phyloP scores from a whole-genome alignment of 2,797 vertebrate species.

The Tapirus indicus region DNA sequence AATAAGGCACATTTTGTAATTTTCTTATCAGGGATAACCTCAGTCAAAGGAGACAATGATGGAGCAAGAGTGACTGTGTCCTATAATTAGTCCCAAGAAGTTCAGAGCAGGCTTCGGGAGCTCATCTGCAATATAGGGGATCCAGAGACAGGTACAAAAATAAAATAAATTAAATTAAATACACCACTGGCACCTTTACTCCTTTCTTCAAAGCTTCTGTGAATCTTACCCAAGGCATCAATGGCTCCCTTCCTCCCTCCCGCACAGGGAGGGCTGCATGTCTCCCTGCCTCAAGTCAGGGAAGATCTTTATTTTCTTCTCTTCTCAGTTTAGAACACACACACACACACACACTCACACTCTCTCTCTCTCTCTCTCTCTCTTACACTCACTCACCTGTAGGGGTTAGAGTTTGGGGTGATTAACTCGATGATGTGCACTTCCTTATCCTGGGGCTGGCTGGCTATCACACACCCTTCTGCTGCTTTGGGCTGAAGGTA shows the following conservation, averaged over 20 bases:
- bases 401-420: constrained; percentile 95
- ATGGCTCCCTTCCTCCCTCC: not conserved
- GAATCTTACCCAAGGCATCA: not conserved
- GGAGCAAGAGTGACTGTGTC: not conserved
- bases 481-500: constrained; percentile 94
- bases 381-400: constrained; percentile 86
- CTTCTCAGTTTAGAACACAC: not conserved
- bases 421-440: constrained; percentile 97
- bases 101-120: not conserved
- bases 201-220: not conserved
- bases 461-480: constrained; percentile 93
- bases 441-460: constrained; percentile 89
- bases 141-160: not conserved
- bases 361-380: no score
- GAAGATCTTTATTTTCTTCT: not conserved
- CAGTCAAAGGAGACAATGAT: not conserved
- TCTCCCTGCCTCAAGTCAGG: not conserved
- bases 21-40: constrained; percentile 14
- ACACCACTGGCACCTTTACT: not conserved
- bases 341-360: not conserved
- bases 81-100: not conserved
- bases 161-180: not conserved
- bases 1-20: not conserved
- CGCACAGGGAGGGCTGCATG: not conserved
- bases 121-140: not conserved